Conservation (phyloP, 2,888 invertebrate genomes). For the Drosophila recens region DNA sequence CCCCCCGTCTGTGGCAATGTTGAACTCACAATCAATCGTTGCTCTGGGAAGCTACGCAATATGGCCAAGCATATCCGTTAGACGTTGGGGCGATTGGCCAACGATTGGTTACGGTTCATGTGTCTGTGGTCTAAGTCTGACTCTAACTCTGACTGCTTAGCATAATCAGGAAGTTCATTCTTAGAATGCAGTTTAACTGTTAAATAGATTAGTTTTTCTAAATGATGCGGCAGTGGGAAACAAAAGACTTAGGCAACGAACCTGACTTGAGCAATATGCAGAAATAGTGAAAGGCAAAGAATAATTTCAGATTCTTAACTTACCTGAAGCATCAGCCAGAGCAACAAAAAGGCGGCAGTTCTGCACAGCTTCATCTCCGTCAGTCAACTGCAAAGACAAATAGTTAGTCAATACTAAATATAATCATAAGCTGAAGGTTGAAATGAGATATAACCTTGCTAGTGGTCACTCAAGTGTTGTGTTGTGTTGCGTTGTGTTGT, state of each 20-base stretch:
- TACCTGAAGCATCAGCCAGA: conserved; percentile 51
- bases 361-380: conserved; percentile 60
- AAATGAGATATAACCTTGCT: conserved; percentile 60
- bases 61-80: conserved; percentile 81
- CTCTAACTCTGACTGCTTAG: conserved; percentile 31
- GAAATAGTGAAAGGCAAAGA: conserved; percentile 64
- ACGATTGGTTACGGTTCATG: conserved; percentile 84
- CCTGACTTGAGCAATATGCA: conserved; percentile 47
- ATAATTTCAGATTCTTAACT: conserved; percentile 29
- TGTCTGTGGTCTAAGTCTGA: conserved; percentile 31
- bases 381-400: conserved; percentile 63
- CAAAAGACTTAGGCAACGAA: conserved; percentile 69
- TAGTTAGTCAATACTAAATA: conserved; percentile 55
- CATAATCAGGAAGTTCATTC: conserved; percentile 76
- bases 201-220: conserved; percentile 76
- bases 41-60: conserved; percentile 76
- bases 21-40: conserved; percentile 57
- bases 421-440: conserved; percentile 48
- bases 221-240: conserved; percentile 22
- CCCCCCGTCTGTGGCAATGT: neutral
- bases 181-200: conserved; percentile 68
- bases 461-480: conserved; percentile 73
- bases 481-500: conserved; percentile 34
- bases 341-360: conserved; percentile 29
- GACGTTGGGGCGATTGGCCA: conserved; percentile 76